Base-by-base conservation (phyloP, 2,888 invertebrate species). In the Megastigmus dorsalis region DNA sequence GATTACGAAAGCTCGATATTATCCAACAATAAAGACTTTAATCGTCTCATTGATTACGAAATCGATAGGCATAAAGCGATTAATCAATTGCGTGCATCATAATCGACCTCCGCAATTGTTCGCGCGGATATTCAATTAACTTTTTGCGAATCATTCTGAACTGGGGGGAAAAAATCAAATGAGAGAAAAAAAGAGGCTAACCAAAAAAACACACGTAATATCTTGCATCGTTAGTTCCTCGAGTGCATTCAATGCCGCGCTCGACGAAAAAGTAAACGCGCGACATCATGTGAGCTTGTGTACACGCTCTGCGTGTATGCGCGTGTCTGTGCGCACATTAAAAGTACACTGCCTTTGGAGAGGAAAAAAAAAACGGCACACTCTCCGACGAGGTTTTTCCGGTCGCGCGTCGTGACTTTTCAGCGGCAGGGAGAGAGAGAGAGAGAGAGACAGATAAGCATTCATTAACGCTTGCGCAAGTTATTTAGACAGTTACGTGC, bases 391-490 rank as follows among this genome's bases (percentile, higher is more conserved):
- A 60, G 55, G 71, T 66, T 78, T 72, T 74, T 75, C 74, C 71
- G 79, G 71, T 70, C 70, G 76, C 74, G 78, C 79, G 80, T 80
- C 79, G 80, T 78, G 79, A 81, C 76, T 82, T 80, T 81, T 83
- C 78, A 79, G 80, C 23, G 50, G 13, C 10, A 33, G 48, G n/a
- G 6, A 1, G 20, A 71, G 75, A 62, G 73, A 23, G 36, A 28
- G 43, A 23, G 43, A 55, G 23, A 52, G 13, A 43, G 13, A 54
- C 50, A 81, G 84, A 84, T 84, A 84, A 85, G 82, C 81, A 82
- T 85, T 82, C 83, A 82, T 85, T 84, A 84, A 83, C 81, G 82
- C 83, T 85, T 85, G 83, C 84, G 83, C 84, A 84, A 86, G 82
- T 83, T 84, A 83, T 84, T 84, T 83, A 82, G 82, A 82, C 82